These are phyloP conservation scores for Ariopsis seemanni DNA, from an alignment of 2,113 vertebrate species.

Conservation along the genomic window DNA sequence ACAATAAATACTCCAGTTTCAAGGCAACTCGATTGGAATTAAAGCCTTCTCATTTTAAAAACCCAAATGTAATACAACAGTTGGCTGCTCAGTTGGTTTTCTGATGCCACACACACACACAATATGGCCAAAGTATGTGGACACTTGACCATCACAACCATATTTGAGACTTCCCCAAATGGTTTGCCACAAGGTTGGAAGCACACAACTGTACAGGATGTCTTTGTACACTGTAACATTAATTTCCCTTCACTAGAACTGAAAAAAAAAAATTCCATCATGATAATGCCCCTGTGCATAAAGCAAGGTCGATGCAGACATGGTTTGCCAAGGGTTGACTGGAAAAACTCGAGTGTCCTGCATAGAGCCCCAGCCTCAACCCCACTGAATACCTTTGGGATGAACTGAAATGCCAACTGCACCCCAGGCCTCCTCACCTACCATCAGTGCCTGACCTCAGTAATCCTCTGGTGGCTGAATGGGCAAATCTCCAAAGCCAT, in stretches of 20 bases:
- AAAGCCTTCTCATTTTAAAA: background rate
- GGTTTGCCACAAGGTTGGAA: too few relatives aligned
- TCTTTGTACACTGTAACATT: background rate
- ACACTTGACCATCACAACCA: background rate
- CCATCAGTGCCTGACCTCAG: too few relatives aligned
- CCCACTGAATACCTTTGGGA: too few relatives aligned
- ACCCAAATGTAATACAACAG: background rate
- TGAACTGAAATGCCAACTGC: too few relatives aligned
- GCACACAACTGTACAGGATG: too few relatives aligned
- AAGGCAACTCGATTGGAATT: background rate
- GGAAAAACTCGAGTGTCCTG: too few relatives aligned
- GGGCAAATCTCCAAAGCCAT: too few relatives aligned
- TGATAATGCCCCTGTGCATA: background rate
- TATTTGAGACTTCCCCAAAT: background rate
- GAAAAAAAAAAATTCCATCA: background rate
- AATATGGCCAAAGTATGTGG: too few relatives aligned
- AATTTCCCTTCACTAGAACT: background rate
- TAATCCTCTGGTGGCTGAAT: too few relatives aligned
- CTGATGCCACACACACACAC: background rate
- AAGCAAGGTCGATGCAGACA: background rate
- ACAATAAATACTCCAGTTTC: background rate
- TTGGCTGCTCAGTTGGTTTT: too few relatives aligned
- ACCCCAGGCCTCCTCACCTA: too few relatives aligned
- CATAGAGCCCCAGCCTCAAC: too few relatives aligned
- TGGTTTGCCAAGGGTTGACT: background rate